These are phyloP conservation scores for Azemiops feae DNA, from an alignment of 2,113 vertebrate species.

Conservation along the genomic window DNA sequence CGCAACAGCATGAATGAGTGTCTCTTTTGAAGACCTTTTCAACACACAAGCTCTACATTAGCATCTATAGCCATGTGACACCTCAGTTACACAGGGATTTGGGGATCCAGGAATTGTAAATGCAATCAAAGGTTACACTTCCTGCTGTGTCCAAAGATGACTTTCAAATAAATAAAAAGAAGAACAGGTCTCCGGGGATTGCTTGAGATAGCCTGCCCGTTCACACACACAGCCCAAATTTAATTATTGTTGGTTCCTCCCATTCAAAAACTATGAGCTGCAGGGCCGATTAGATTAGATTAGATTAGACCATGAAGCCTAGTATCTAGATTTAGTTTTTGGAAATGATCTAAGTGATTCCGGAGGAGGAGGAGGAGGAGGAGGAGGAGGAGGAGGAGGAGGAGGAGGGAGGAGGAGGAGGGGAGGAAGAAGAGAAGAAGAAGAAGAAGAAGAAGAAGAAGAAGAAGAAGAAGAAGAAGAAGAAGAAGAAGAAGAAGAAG, in stretches of 20 bases:
- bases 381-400: too few species aligned
- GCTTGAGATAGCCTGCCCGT: conserved; percentile 1
- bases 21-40: background rate
- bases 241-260: conserved; percentile 44
- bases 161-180: conserved; percentile 41
- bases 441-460: too few species aligned
- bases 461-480: too few species aligned
- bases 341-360: conserved; percentile 23
- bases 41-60: background rate
- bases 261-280: conserved; percentile 47
- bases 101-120: conserved; percentile 28
- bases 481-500: too few species aligned
- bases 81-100: conserved; percentile 11
- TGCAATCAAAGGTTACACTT: background rate
- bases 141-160: background rate
- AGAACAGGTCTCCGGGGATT: conserved; percentile 4
- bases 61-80: background rate
- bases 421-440: too few species aligned
- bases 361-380: too few species aligned
- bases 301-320: conserved; percentile 42
- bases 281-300: conserved; percentile 53
- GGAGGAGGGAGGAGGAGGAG: too few species aligned
- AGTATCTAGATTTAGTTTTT: conserved; percentile 36
- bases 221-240: conserved; percentile 36
- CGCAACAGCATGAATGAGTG: conserved; percentile 13